Evolutionary conservation across 2,797 vertebrate genomes (phyloP), one percentile per base, ranked within the genome.

Genomic region (Manis pentadactyla): DNA sequence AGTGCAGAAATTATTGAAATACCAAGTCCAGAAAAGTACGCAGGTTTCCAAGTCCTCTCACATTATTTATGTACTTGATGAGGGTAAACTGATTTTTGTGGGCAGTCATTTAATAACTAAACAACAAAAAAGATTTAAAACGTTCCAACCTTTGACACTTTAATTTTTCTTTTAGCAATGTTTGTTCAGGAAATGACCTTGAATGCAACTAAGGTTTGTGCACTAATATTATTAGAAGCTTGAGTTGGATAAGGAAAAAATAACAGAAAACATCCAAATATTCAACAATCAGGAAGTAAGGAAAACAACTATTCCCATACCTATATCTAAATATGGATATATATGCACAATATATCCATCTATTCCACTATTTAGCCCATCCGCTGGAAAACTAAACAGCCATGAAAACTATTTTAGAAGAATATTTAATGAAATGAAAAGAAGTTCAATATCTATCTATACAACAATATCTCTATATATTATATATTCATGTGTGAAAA

Each of bases 361-460:
- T 73, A 63, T 27, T 39, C 0, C 13, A 75, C 5, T 73, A 27
- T 69, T 6, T 66, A 74, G 5, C 25, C 21, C 18, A 90, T 34
- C 14, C 29, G 51, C 4, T 78, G 25, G 18, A 95, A 83, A 34
- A 96, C 14, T 66, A 77, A 82, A 81, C 11, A 94, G 42, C 2
- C 81, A 90, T 9, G 3, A 42, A 89, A 92, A 94, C 17, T 68
- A 90, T 63, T 83, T 79, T 94, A 94, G 84, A 96, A 96, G 95
- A 95, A 95, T 88, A 87, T 95, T 96, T 96, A 96, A 97, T 96
- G 94, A 93, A 84, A 89, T 73, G 79, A 92, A 94, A 90, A 53
- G 57, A 96, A 85, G 49, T 91, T 93, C 49, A 86, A 84, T 95
- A 93, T 89, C 68, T 87, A 57, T 91, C 11, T 94, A 95, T 96